Conservation (phyloP, 2,888 invertebrate genomes). For the Macaria notata region DNA sequence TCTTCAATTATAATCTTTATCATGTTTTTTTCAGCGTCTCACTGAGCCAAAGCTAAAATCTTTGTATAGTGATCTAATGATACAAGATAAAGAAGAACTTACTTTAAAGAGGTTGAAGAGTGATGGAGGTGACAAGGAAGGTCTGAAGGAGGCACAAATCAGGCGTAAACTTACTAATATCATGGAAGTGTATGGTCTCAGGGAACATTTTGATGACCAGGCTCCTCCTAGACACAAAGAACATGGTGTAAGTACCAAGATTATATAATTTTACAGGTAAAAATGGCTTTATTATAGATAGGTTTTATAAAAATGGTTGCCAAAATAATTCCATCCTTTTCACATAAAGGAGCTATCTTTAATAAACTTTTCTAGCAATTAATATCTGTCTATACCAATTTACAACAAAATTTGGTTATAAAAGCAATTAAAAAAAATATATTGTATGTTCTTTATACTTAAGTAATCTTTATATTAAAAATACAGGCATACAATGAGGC, state of each 20-base stretch:
- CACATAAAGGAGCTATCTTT: no score
- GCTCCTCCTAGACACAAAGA: constrained; percentile 83
- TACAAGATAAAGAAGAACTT: constrained; percentile 96
- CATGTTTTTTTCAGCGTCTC: constrained; percentile 83
- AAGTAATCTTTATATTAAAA: no score
- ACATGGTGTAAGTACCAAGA: constrained; percentile 68
- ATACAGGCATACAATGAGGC: constrained; percentile 62
- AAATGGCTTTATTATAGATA: no score
- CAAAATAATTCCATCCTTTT: no score
- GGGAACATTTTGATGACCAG: constrained; percentile 90
- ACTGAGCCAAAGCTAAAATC: constrained; percentile 93
- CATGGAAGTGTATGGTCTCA: constrained; percentile 90
- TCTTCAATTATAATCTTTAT: no score
- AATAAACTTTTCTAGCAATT: no score
- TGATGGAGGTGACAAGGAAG: constrained; percentile 94
- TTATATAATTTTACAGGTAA: neutral
- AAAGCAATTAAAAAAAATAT: no score
- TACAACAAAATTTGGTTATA: no score
- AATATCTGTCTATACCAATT: no score
- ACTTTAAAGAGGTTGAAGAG: constrained; percentile 90
- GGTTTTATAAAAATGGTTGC: no score
- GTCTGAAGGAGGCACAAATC: constrained; percentile 90
- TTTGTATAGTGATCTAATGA: constrained; percentile 92
- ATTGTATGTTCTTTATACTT: no score
- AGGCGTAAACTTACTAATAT: constrained; percentile 91